phyloP scores from a whole-genome alignment of 1,140 invertebrate genomes.

The Drosophila nikananu region DNA sequence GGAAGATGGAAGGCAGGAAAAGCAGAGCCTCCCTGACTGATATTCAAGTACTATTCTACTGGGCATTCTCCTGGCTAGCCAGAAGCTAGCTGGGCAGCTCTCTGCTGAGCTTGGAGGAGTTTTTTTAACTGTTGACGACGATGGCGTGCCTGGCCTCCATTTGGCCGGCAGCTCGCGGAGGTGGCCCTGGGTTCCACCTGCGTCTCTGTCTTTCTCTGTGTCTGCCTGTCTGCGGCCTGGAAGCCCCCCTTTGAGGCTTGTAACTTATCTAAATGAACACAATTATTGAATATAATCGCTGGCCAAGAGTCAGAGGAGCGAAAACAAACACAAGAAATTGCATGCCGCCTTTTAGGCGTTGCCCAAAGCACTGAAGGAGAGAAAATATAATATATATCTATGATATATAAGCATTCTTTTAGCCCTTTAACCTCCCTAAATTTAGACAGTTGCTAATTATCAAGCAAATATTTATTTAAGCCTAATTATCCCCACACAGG shows the following conservation, averaged over 20 bases:
- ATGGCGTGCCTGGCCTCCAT: constrained; percentile 77
- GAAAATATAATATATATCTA: too few species aligned
- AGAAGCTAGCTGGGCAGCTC: not conserved
- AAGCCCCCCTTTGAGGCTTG: constrained; percentile 66
- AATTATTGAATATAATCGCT: constrained; percentile 85
- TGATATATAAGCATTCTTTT: too few species aligned
- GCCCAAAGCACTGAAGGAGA: not conserved
- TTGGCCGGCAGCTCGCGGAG: constrained; percentile 42
- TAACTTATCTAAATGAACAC: constrained; percentile 84
- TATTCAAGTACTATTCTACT: too few species aligned
- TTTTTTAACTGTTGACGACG: constrained; percentile 36
- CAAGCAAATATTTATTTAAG: constrained; percentile 54
- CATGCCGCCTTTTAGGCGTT: constrained; percentile 75
- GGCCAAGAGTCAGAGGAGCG: constrained; percentile 20
- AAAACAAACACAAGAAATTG: constrained; percentile 71
- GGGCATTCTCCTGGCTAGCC: not conserved
- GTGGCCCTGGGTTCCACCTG: constrained; percentile 45
- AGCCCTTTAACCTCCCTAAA: too few species aligned
- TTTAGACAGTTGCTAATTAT: too few species aligned
- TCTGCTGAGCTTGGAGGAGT: constrained; percentile 7
- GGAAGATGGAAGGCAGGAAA: too few species aligned
- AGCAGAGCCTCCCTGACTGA: accelerated
- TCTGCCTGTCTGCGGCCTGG: constrained; percentile 35
- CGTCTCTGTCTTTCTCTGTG: not conserved
- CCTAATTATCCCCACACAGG: constrained; percentile 38